Base-by-base conservation (phyloP, 2,888 invertebrate genomes). In the Nesidiocoris tenuis region DNA sequence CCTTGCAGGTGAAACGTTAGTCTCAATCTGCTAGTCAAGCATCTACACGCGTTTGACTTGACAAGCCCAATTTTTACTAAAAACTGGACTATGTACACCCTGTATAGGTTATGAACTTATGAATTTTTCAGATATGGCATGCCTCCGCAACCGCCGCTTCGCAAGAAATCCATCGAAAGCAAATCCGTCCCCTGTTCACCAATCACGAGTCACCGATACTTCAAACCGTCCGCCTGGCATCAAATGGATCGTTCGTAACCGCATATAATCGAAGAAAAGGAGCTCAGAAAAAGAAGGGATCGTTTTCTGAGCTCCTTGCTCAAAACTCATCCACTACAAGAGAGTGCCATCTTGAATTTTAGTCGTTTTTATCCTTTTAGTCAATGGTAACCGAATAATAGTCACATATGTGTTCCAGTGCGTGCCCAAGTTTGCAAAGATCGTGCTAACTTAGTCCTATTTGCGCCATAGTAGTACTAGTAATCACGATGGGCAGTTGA, bases 111-210 rank as follows among this genome's bases (percentile, higher is more conserved):
- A n/a, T n/a, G n/a, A n/a, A n/a, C n/a, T n/a, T n/a, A n/a, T n/a
- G n/a, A 54, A 67, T 23, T 61, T 59, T 72, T 7, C 39, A 77
- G 78, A 63, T 77, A 74, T 64, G 74, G 76, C 5, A 76, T 77
- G 25, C 88, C 88, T 63, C 88, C 88, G 23, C 85, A 87, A 78
- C 88, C 88, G 54, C 88, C 88, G 1, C 88, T 88, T 5, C 84
- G 90, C 76, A 86, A 89, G 77, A 85, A 90, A 21, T 90, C 90
- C 1, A 64, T 19, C 1, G 90, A 90, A 83, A 90, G 90, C 82
- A 86, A 83, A 79, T 88, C 88, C 25, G 90, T 90, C 75, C 90
- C 90, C 21, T 90, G 90, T 61, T 90, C 90, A 70, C 78, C 78
- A 5, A 59, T 78, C 5, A 90, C 90, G 17, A 90, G 88, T 19